Evolutionary conservation across 2,888 invertebrate species (phyloP), one percentile per base, ranked within the genome.

Genomic region (Idaea dimidiata): DNA sequence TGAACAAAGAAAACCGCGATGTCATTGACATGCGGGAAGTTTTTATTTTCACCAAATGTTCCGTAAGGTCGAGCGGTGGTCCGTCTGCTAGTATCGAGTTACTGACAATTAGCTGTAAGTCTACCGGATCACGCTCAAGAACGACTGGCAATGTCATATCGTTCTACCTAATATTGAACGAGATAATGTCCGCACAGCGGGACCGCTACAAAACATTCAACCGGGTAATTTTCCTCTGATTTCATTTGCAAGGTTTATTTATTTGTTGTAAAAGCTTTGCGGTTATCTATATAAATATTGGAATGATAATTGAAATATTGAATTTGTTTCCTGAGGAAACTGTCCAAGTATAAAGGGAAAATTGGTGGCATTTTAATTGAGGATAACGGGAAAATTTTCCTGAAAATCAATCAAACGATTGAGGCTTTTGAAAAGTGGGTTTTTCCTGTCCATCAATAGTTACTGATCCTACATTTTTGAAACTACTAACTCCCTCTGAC

Each of bases 61-160:
- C 72, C 71, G 67, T 72, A 81, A 88, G 87, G 87, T 80, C 83
- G 62, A 61, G 43, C 61, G 59, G 62, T 67, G 69, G 79, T 71
- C 72, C 82, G 81, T 80, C 76, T 82, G 86, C 77, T 78, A 76
- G 80, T 86, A 76, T 86, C 79, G 70, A 75, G 78, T 83, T 81
- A 81, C 83, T 72, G 77, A 83, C 86, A 88, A 89, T 89, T 88
- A 88, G 84, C 81, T 70, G 74, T 77, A 81, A 88, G 89, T 80
- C 86, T 87, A 88, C 76, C 75, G 78, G 72, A 70, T 72, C 65
- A 65, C 59, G 58, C 65, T 70, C 76, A 75, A 75, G 79, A 80
- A 78, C 62, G n/a, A 62, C 54, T 17, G 63, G 58, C 62, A 65
- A 62, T 67, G 66, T 64, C 60, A 58, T 60, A 60, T 60, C 64